Evolutionary conservation across 2,888 invertebrate species (phyloP), one percentile per base, ranked within the genome.

Genomic region (Ephialtes manifestator): DNA sequence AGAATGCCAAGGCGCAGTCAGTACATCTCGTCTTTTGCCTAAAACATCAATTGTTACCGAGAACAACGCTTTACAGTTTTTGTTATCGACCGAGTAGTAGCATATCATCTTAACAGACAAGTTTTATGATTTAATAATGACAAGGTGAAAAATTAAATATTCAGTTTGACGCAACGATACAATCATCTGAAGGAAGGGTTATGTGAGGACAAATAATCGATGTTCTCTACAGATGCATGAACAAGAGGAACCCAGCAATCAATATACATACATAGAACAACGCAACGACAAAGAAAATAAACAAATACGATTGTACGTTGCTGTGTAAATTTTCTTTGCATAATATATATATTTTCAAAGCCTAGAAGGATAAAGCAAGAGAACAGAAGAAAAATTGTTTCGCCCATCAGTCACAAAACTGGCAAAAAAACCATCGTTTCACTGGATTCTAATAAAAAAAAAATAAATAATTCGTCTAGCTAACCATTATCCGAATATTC

Each of bases 331-430:
- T 24, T 80, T 71, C 53, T 55, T 81, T 84, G 72, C 70, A 72
- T 81, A 78, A 85, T 85, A 83, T 81, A 68, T 87, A 85, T 82
- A 87, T 85, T 86, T 87, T 72, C 83, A 83, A 24, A 81, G 18
- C 72, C 67, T 15, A 48, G 51, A 35, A 65, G 31, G 48, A 74
- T 35, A 58, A 81, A 68, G 74, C 46, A 13, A 20, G 35, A 24
- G 51, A 78, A 51, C 55, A 75, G 72, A 68, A 80, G 63, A 58
- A 78, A 80, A 76, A 65, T 51, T 77, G 63, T 7, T 65, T 60
- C 67, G 39, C 60, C 55, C 65, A 77, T 81, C 60, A 68, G 74
- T 86, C 65, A 75, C 77, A 81, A 84, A 86, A 76, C 65, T 78
- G 67, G 31, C 72, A 72, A 58, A 67, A 63, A 68, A 67, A 68